Evolutionary conservation across 2,113 vertebrate genomes (phyloP).

Genomic region (Colinus virginianus): DNA sequence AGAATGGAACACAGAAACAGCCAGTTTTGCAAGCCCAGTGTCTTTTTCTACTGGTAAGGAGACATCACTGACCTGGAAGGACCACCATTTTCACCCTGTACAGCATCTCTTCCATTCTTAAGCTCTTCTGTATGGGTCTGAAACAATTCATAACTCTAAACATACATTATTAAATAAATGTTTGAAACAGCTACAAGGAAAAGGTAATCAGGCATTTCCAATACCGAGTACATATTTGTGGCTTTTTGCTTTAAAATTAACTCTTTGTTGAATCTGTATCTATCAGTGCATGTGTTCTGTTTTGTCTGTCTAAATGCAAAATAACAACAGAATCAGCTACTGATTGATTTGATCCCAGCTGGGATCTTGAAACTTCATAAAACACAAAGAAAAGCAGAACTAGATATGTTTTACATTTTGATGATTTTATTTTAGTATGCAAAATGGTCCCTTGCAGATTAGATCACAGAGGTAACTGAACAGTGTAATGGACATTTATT

Average conservation of each 20-base stretch:
- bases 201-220: not conserved
- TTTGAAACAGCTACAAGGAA: not conserved
- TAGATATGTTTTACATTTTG: not conserved
- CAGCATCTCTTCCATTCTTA: not conserved
- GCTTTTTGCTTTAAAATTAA: not conserved
- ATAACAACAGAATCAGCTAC: not conserved
- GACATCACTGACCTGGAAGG: not conserved
- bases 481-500: not conserved
- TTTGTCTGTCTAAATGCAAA: not conserved
- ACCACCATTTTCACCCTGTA: not conserved
- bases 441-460: not conserved
- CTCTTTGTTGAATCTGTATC: not conserved
- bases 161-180: not conserved
- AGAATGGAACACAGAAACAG: not conserved
- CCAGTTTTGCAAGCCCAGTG: not conserved
- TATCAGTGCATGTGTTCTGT: not conserved
- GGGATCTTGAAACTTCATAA: not conserved
- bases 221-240: not conserved
- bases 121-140: not conserved
- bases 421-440: not conserved
- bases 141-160: not conserved
- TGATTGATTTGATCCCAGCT: not conserved
- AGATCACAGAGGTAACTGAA: not conserved
- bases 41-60: not conserved
- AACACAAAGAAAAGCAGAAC: not conserved